Conservation (phyloP, 2,113 vertebrate genomes). For the Tragelaphus strepsiceros region DNA sequence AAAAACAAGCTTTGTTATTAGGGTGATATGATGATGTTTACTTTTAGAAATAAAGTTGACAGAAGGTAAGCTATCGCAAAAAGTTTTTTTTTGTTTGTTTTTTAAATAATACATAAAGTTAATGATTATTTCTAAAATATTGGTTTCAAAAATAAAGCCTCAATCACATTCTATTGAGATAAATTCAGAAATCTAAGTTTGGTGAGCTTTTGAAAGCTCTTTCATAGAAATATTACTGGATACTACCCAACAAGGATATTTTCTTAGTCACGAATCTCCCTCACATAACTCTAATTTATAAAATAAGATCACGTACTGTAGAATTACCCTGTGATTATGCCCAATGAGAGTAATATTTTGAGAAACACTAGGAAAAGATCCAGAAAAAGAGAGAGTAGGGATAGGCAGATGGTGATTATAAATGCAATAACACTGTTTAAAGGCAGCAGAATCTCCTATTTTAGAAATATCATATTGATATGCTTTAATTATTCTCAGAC, state of each 20-base stretch:
- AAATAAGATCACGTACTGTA: not conserved
- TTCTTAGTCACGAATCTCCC: not conserved
- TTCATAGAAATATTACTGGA: not conserved
- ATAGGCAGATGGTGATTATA: not conserved
- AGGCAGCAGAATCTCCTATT: not conserved
- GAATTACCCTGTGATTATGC: not conserved
- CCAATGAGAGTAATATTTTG: not conserved
- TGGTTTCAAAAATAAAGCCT: not conserved
- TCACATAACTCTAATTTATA: not conserved
- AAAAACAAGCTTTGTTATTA: not conserved
- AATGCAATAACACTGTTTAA: not conserved
- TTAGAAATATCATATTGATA: not conserved
- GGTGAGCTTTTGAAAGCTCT: not conserved
- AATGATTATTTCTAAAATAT: not conserved
- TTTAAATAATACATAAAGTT: not conserved
- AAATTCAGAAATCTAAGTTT: not conserved
- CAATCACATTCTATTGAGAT: not conserved
- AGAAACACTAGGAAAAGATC: not conserved
- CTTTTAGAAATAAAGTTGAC: not conserved
- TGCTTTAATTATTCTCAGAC: not conserved
- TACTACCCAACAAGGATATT: not conserved
- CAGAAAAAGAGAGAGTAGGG: not conserved
- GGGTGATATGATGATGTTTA: not conserved
- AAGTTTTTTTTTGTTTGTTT: not conserved
- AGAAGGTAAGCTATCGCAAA: not conserved